A percentile compares a stretch with the other conserved stretches of the same genome.
These are phyloP conservation scores for Noctua fimbriata DNA, from an alignment of 2,888 invertebrate genomes.

Conservation along the genomic window DNA sequence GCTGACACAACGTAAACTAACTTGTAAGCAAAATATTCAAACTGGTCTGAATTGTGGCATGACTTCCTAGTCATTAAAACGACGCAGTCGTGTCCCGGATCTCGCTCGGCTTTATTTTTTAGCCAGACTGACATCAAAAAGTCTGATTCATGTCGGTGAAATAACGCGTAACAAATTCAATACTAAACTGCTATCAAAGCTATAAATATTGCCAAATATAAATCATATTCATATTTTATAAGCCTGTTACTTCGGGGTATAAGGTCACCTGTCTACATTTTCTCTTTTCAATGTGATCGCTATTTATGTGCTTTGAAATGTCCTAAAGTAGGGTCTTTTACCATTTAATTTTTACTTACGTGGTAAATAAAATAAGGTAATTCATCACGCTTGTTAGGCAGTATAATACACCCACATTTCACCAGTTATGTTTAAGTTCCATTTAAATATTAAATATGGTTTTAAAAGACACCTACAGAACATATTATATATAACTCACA, in stretches of 20 bases:
- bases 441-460: background rate
- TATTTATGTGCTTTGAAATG: background rate
- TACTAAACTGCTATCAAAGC: background rate
- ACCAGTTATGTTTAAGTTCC: background rate
- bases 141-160: background rate
- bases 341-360: background rate
- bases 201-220: background rate
- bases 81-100: background rate
- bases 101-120: background rate
- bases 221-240: background rate
- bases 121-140: background rate
- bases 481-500: background rate
- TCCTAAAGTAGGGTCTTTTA: background rate
- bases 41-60: background rate
- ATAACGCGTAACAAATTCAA: background rate
- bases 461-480: background rate
- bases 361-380: background rate
- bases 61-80: background rate
- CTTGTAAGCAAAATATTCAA: background rate
- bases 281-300: background rate
- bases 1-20: background rate
- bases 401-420: background rate
- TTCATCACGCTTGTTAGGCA: background rate
- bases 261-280: background rate
- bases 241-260: background rate